Base-by-base conservation (phyloP, 2,888 invertebrate species). In the Polydesmus complanatus region DNA sequence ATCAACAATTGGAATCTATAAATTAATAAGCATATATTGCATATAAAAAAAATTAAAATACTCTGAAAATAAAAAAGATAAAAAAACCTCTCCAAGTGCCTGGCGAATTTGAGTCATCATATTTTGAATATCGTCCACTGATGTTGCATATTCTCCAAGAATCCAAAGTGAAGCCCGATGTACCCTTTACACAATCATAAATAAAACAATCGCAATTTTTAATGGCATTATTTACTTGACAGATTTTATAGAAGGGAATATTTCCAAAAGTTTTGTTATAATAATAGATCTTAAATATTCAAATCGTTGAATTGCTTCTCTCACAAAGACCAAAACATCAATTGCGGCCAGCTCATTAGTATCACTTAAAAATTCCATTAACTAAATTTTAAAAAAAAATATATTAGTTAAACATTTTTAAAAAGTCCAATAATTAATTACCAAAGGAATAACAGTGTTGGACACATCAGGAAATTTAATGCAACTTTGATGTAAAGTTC, bases 391-490 rank as follows among this genome's bases (percentile, higher is more conserved):
- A 3, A 47, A 23, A 26, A 23, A 37, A 50, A 37, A 14, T 51
- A 19, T 5, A 14, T 51, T 21, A 19, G 5, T 51, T 19, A 21
- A 50, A 8, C 14, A 27, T 27, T 27, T 50, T 11, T 26, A 53
- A 52, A 22, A 14, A 54, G 22, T 27, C 11, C 11, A 26, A 26
- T 37, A n/a, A 56, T 19, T 26, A 68, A 71, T 68, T 68, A 75
- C 74, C 54, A 95, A 92, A 22, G 97, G 97, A 66, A 96, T 92
- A 57, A 97, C 92, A 63, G 86, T 84, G 58, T 84, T 83, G 11
- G 95, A 94, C 60, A 96, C 94, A 74, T 96, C 95, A 0, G 96
- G 93, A 78, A 93, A 94, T 69, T 93, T 93, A 68, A 95, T 86
- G 60, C 90, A 90, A 70, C 93, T 93, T 48, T 86, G 81, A 75